Base-by-base conservation (phyloP, 2,888 invertebrate species). In the Drosophila tanythrix region DNA sequence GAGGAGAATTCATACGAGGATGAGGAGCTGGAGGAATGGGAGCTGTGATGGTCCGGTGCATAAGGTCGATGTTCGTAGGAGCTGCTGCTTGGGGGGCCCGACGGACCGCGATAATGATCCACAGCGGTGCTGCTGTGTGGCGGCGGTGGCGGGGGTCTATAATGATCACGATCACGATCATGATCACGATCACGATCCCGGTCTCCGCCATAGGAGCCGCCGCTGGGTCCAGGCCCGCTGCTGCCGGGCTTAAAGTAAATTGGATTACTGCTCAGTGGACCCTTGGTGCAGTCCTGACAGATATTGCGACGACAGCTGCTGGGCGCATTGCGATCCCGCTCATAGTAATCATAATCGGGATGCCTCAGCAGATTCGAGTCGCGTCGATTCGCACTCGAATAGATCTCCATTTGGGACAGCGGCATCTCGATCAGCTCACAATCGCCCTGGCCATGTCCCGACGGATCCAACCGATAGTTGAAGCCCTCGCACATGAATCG, bases 401-500 rank as follows among this genome's bases (percentile, higher is more conserved):
- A 93, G 1, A 96, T 90, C 89, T 97, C 96, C 91, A 97, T 95
- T 36, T 95, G 94, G 76, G 95, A 94, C 55, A 96, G 94, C 0
- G 97, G 96, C 56, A 96, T 94, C 15, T 96, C 95, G 80, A 96
- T 95, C 63, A 97, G 93, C 92, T 97, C 97, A 89, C 97, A 97
- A 31, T 96, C 95, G 13, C 97, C 96, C 92, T 96, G 96, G 0
- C 95, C 95, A 65, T 95, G 94, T 78, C 96, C 96, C 0, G 95
- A 94, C 1, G 95, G 95, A 91, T 96, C 96, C 89, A 96, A 96
- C 95, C 96, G 95, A 93, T 97, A 97, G 92, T 97, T 97, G 90
- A 97, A 97, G 80, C 97, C 97, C 93, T 97, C 96, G 90, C 97
- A 97, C 76, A 95, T 94, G 90, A 97, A 97, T 59, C 95, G 94